Percentiles rank a stretch among this genome's conserved stretches.
Conservation (phyloP, 2,888 invertebrate genomes). For the Hesperia comma region DNA sequence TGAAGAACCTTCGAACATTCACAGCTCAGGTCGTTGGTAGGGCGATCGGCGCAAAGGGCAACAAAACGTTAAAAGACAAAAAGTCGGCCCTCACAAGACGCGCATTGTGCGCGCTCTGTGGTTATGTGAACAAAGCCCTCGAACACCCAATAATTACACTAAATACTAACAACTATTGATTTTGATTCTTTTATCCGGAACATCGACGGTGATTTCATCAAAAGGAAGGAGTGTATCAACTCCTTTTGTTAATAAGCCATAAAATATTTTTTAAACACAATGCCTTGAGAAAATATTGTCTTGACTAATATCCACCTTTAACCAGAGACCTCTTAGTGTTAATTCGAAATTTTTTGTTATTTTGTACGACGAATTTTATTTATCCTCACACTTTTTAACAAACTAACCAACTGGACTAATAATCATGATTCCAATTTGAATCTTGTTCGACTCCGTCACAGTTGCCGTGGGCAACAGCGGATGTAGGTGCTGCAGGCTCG, state of each 20-base stretch:
- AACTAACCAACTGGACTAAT: too few relatives aligned
- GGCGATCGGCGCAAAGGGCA: constrained; percentile 43
- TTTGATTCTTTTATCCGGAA: constrained; percentile 27
- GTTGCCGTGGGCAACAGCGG: too few relatives aligned
- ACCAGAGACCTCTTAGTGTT: too few relatives aligned
- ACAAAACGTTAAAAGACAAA: constrained; percentile 66
- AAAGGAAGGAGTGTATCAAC: background rate
- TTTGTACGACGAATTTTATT: too few relatives aligned
- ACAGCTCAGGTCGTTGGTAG: constrained; percentile 5
- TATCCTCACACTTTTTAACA: too few relatives aligned
- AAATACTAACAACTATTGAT: constrained; percentile 37
- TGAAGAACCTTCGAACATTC: constrained; percentile 23
- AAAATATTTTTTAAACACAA: too few relatives aligned
- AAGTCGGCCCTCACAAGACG: constrained; percentile 54
- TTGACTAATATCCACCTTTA: too few relatives aligned
- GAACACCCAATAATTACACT: constrained; percentile 36
- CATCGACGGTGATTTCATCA: constrained; percentile 10
- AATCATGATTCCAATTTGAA: too few relatives aligned
- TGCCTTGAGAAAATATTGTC: background rate
- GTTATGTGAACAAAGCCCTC: constrained; percentile 45
- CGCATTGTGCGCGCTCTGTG: constrained; percentile 45
- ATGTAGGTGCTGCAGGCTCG: too few relatives aligned
- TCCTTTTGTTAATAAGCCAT: background rate
- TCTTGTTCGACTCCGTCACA: too few relatives aligned
- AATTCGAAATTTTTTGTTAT: too few relatives aligned